phyloP scores from a whole-genome alignment of 2,888 invertebrate species.

The Caenorhabditis macrosperma region DNA sequence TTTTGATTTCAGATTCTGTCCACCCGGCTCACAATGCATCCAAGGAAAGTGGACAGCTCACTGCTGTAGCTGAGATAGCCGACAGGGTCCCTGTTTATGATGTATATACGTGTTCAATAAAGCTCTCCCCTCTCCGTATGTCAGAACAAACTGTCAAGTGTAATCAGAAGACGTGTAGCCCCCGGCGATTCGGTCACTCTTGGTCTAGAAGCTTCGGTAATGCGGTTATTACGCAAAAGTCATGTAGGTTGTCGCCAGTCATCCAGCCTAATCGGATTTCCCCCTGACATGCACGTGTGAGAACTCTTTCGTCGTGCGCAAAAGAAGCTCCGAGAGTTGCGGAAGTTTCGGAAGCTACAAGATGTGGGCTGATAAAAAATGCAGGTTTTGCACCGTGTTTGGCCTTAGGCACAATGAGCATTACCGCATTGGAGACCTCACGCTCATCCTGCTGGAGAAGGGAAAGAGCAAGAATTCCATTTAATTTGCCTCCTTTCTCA shows the following conservation, averaged over 20 bases:
- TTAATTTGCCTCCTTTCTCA: constrained; percentile 11
- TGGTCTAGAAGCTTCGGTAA: constrained; percentile 42
- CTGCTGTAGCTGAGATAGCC: constrained; percentile 42
- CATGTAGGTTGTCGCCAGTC: constrained; percentile 41
- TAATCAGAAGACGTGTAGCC: constrained; percentile 32
- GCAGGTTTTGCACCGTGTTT: constrained; percentile 25
- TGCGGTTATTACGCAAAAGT: constrained; percentile 29
- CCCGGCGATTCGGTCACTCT: constrained; percentile 38
- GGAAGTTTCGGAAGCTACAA: neutral
- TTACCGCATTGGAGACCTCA: constrained; percentile 38
- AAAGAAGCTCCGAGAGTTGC: constrained; percentile 17
- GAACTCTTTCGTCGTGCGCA: constrained; percentile 16
- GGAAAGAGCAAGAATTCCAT: constrained; percentile 13
- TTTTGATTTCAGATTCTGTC: constrained; percentile 53
- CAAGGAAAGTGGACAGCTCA: constrained; percentile 57
- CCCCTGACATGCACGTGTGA: constrained; percentile 30
- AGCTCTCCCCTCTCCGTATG: neutral
- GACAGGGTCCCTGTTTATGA: neutral
- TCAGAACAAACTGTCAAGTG: constrained; percentile 15
- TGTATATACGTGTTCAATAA: constrained; percentile 28
- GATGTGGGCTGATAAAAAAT: constrained; percentile 35
- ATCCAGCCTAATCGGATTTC: constrained; percentile 24
- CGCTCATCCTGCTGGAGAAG: constrained; percentile 1
- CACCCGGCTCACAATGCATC: constrained; percentile 47
- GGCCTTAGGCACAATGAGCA: constrained; percentile 42